Evolutionary conservation across 2,113 vertebrate species (phyloP).

Genomic region (Clarias macrocephalus): DNA sequence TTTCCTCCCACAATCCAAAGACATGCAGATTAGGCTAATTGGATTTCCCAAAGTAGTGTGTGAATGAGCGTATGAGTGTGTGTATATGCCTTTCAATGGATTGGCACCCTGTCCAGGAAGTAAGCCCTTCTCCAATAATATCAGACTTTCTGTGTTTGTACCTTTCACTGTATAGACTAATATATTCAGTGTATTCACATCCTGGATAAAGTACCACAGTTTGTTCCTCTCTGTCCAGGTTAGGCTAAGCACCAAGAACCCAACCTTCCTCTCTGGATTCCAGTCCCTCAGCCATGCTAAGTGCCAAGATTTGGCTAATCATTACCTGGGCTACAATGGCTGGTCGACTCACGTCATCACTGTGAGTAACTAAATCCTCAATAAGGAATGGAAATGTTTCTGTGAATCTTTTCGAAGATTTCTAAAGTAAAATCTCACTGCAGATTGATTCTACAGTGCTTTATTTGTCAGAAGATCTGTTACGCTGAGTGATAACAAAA

Average conservation of each 20-base stretch:
- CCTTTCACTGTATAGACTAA: neutral
- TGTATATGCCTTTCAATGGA: too few relatives aligned
- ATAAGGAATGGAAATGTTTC: neutral
- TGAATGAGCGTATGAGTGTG: too few relatives aligned
- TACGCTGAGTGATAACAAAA: neutral
- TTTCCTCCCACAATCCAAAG: too few relatives aligned
- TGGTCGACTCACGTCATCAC: slow-evolving; percentile 75
- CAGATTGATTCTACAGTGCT: neutral
- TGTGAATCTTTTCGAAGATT: neutral
- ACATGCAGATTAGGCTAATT: too few relatives aligned
- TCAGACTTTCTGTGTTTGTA: neutral
- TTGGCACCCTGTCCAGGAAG: too few relatives aligned
- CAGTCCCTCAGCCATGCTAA: slow-evolving; percentile 62
- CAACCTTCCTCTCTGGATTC: slow-evolving; percentile 42
- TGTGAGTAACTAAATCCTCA: slow-evolving; percentile 59
- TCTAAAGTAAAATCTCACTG: neutral
- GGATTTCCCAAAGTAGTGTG: too few relatives aligned
- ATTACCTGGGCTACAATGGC: slow-evolving; percentile 77
- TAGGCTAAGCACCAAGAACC: slow-evolving; percentile 62
- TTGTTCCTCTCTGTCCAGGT: slow-evolving; percentile 59
- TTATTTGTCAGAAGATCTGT: neutral
- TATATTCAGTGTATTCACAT: neutral
- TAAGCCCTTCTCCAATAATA: neutral
- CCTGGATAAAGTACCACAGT: neutral
- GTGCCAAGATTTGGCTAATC: slow-evolving; percentile 74